phyloP scores from a whole-genome alignment of 2,888 invertebrate species.

The Dione juno region DNA sequence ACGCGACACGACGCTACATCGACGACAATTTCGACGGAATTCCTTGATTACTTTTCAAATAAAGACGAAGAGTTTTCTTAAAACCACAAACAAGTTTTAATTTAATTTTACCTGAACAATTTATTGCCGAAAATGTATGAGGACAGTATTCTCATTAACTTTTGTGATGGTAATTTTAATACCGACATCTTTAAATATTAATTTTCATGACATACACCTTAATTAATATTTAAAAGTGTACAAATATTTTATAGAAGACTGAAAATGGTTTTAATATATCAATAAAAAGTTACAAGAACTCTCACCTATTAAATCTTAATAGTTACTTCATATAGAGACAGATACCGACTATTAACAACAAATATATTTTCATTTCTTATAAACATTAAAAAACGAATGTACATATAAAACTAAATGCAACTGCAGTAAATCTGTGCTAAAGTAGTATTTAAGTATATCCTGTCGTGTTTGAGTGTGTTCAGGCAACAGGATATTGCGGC shows the following conservation, averaged over 20 bases:
- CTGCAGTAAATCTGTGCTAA: background rate
- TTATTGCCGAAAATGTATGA: background rate
- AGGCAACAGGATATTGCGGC: conserved; percentile 25
- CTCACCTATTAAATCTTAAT: no score
- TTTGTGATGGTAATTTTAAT: no score
- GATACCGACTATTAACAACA: no score
- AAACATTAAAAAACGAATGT: background rate
- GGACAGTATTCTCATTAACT: background rate
- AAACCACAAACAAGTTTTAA: background rate
- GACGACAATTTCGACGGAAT: background rate
- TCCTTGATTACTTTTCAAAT: background rate
- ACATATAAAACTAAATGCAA: background rate
- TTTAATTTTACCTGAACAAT: background rate
- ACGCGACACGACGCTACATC: no score
- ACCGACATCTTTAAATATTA: no score
- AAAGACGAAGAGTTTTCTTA: background rate
- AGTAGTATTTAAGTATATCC: conserved; percentile 7
- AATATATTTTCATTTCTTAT: background rate
- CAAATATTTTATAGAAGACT: no score
- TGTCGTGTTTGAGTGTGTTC: conserved; percentile 7
- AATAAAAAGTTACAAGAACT: no score
- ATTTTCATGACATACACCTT: no score
- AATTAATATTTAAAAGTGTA: no score
- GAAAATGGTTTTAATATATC: no score
- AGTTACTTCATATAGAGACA: no score